Percentiles rank a stretch among this genome's conserved stretches.
These are phyloP conservation scores for Orius insidiosus DNA, from an alignment of 1,140 invertebrate species.

Conservation along the genomic window DNA sequence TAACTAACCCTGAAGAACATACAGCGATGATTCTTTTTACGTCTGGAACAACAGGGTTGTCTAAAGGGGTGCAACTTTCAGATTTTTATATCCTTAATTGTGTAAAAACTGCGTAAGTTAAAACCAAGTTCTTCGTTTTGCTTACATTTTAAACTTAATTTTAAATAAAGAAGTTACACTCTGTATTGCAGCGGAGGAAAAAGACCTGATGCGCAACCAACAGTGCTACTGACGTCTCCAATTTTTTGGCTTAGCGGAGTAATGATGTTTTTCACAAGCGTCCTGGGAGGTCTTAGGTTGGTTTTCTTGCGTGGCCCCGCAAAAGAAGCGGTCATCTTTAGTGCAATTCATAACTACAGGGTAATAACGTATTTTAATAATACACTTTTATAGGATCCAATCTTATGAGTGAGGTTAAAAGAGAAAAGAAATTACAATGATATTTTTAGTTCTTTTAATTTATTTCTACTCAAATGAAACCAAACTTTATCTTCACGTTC, in stretches of 20 bases:
- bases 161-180: too few species aligned
- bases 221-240: conserved; percentile 10
- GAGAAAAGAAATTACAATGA: too few species aligned
- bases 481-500: too few species aligned
- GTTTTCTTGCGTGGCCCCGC: conserved; percentile 13
- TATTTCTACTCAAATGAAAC: too few species aligned
- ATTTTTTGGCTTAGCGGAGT: conserved; percentile 14
- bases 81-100: conserved; percentile 10
- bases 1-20: conserved; percentile 6
- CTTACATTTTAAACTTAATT: too few species aligned
- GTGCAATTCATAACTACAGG: conserved; percentile 14
- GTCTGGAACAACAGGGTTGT: conserved; percentile 58
- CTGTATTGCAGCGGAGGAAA: too few species aligned
- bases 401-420: neutral
- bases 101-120: neutral
- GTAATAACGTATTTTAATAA: too few species aligned
- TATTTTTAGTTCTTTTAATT: too few species aligned
- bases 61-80: conserved; percentile 73
- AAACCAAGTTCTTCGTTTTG: too few species aligned
- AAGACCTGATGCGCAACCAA: neutral
- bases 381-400: too few species aligned
- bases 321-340: conserved; percentile 14
- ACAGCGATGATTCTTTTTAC: conserved; percentile 28
- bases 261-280: neutral
- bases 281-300: conserved; percentile 1